Evolutionary conservation across 1,140 invertebrate species (phyloP).

Genomic region (Pseudomyrmex gracilis): DNA sequence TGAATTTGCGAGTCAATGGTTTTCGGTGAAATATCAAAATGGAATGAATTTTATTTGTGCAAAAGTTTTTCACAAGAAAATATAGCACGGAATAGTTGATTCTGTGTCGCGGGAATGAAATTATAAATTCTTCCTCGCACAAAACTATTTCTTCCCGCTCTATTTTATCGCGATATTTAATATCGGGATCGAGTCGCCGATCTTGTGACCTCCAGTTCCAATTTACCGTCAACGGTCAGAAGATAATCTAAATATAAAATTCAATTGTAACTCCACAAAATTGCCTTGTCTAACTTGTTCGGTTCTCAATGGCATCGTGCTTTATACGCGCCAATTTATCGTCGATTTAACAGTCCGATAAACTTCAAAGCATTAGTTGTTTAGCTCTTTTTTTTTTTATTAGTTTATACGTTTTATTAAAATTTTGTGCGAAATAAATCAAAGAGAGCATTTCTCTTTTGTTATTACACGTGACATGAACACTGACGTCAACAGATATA

Average conservation of each 20-base stretch:
- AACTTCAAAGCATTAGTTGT: not conserved
- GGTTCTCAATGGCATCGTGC: slow-evolving; percentile 8
- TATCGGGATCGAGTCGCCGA: slow-evolving; percentile 24
- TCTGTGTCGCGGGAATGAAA: too few species aligned
- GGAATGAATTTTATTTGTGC: too few species aligned
- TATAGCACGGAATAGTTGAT: too few species aligned
- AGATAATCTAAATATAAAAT: slow-evolving; percentile 50
- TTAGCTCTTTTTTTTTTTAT: slow-evolving; percentile 8
- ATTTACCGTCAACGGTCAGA: slow-evolving; percentile 16
- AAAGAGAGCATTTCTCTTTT: too few species aligned
- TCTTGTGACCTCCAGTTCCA: slow-evolving; percentile 11
- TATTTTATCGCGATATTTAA: slow-evolving; percentile 31
- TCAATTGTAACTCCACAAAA: slow-evolving; percentile 40
- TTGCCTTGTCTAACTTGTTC: slow-evolving; percentile 18
- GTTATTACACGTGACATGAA: not conserved
- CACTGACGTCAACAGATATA: slow-evolving; percentile 3
- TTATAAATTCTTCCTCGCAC: too few species aligned
- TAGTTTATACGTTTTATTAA: not conserved
- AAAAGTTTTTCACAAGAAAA: too few species aligned
- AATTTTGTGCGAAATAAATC: not conserved
- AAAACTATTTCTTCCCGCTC: too few species aligned
- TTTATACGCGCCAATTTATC: slow-evolving; percentile 7
- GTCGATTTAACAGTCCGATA: not conserved
- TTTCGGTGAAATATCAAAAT: too few species aligned
- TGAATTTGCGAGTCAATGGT: too few species aligned